phyloP scores from a whole-genome alignment of 1,140 invertebrate genomes.

The Phthorimaea operculella region DNA sequence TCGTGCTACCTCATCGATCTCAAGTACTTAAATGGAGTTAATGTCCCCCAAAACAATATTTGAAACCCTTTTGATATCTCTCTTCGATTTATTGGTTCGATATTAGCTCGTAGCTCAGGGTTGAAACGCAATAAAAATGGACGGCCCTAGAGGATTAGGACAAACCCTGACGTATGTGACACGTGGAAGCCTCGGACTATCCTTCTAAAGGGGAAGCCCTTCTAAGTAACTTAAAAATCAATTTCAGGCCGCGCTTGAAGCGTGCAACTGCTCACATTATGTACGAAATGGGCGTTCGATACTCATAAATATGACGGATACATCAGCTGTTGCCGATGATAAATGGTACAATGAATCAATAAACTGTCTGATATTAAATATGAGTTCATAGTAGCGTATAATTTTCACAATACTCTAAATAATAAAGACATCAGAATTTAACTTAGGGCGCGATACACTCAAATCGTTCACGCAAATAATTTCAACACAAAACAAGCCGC shows the following conservation, averaged over 20 bases:
- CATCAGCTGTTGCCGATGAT: constrained; percentile 36
- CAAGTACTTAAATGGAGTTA: constrained; percentile 1
- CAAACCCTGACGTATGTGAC: constrained; percentile 63
- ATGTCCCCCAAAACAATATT: constrained; percentile 24
- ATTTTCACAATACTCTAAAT: constrained; percentile 43
- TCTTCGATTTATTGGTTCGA: constrained; percentile 44
- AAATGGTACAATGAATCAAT: constrained; percentile 53
- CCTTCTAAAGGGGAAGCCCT: constrained; percentile 38
- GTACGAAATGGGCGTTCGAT: constrained; percentile 16
- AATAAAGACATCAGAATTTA: constrained; percentile 27
- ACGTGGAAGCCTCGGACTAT: constrained; percentile 48
- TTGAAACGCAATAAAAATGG: constrained; percentile 57
- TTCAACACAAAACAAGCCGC: constrained; percentile 48
- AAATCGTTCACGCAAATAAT: constrained; percentile 58
- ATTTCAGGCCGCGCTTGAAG: constrained; percentile 30
- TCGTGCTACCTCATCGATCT: background rate
- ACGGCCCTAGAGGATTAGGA: constrained; percentile 55
- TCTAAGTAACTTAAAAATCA: constrained; percentile 48
- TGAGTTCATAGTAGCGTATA: constrained; percentile 41
- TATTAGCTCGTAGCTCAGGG: constrained; percentile 56
- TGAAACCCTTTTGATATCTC: constrained; percentile 36
- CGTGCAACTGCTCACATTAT: background rate
- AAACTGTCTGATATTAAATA: constrained; percentile 44
- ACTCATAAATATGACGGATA: constrained; percentile 40
- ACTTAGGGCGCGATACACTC: constrained; percentile 31